Percentiles rank a stretch among this genome's conserved stretches.
Conservation (phyloP, 2,888 invertebrate species). For the Cosmopolites sordidus region DNA sequence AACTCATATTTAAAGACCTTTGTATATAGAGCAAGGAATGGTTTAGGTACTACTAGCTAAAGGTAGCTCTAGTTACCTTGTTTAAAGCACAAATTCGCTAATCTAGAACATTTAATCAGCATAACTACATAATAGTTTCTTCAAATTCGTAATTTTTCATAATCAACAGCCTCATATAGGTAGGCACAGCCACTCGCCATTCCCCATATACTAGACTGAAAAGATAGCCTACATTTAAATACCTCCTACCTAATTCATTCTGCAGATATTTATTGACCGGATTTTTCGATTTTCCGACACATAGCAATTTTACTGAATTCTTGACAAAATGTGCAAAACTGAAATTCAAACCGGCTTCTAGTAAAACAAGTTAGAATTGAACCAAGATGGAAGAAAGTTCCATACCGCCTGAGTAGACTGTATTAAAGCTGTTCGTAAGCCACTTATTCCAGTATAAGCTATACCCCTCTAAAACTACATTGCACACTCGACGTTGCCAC, state of each 20-base stretch:
- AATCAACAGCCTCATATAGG: slow-evolving; percentile 57
- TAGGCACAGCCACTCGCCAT: slow-evolving; percentile 66
- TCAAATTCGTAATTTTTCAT: slow-evolving; percentile 48
- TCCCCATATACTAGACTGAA: slow-evolving; percentile 52
- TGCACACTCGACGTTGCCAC: slow-evolving; percentile 47
- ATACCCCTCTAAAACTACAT: slow-evolving; percentile 56
- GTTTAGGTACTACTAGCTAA: slow-evolving; percentile 23
- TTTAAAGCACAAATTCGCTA: slow-evolving; percentile 48
- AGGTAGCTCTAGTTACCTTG: slow-evolving; percentile 42
- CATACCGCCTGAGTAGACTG: slow-evolving; percentile 60
- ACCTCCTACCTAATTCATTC: slow-evolving; percentile 70
- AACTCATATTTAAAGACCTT: background rate
- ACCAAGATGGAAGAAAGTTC: slow-evolving; percentile 74
- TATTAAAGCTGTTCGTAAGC: slow-evolving; percentile 46
- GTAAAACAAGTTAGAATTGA: slow-evolving; percentile 42
- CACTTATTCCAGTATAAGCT: slow-evolving; percentile 49
- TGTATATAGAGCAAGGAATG: slow-evolving; percentile 19
- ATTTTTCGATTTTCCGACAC: slow-evolving; percentile 40
- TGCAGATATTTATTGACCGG: slow-evolving; percentile 60
- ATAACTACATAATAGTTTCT: slow-evolving; percentile 48
- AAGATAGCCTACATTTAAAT: slow-evolving; percentile 47
- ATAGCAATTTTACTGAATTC: slow-evolving; percentile 33
- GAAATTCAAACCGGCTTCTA: slow-evolving; percentile 60
- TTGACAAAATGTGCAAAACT: background rate
- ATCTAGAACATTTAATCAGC: slow-evolving; percentile 50